phyloP scores from a whole-genome alignment of 2,888 invertebrate genomes.

The Eupithecia dodoneata region DNA sequence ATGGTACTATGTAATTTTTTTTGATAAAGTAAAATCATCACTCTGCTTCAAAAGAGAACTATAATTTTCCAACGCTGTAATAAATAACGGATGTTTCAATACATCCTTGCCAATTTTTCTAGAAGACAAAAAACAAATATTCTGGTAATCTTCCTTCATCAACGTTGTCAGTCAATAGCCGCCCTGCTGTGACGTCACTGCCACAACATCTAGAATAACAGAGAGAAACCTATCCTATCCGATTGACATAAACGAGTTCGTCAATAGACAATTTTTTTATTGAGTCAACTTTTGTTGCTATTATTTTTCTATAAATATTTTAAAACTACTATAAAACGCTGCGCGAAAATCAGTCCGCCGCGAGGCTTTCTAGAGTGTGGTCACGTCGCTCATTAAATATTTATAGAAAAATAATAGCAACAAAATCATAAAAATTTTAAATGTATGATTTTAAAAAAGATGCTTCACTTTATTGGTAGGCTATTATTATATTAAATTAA shows the following conservation, averaged over 20 bases:
- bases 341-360: too few species aligned
- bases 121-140: conserved; percentile 27
- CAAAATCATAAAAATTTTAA: too few species aligned
- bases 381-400: too few species aligned
- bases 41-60: not conserved
- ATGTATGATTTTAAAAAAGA: too few species aligned
- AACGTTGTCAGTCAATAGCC: conserved; percentile 43
- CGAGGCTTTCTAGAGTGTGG: too few species aligned
- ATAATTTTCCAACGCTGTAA: not conserved
- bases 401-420: too few species aligned
- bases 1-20: too few species aligned
- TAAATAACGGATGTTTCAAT: not conserved
- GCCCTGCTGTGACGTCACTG: conserved; percentile 23
- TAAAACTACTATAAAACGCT: too few species aligned
- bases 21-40: not conserved
- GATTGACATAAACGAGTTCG: not conserved
- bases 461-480: too few species aligned
- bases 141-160: conserved; percentile 38
- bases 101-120: conserved; percentile 25
- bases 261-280: not conserved
- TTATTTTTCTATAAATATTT: too few species aligned
- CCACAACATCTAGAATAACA: conserved; percentile 14
- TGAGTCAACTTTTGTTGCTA: too few species aligned
- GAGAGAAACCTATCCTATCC: conserved; percentile 1
- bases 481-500: too few species aligned